Base-by-base conservation (phyloP, 2,797 vertebrate genomes). In the Iguana delicatissima region DNA sequence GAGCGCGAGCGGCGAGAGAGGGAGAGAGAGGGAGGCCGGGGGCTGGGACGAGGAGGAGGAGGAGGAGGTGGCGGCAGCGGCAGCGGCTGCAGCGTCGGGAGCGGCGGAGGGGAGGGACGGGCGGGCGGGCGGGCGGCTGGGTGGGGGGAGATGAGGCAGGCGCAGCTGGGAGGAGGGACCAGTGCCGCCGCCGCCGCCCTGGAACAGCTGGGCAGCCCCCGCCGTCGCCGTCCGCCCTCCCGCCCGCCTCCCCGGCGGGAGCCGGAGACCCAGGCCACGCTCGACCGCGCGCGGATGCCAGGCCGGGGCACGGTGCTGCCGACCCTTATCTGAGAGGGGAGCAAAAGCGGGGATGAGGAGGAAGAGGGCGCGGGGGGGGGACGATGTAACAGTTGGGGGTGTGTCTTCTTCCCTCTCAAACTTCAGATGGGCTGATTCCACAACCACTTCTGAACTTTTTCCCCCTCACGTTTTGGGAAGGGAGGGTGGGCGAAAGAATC, bases 121-220 rank as follows among this genome's bases (percentile, higher is more conserved):
- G 95, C 94, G 95, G 95, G 96, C 95, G 96, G 97, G 97, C 95
- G 93, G 95, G 93, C 92, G 91, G 93, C 93, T 93, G 93, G 95
- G 93, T 94, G 95, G 89, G 95, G 77, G 95, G 95, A 93, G 96
- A 97, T 95, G 97, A 94, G 96, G 97, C 97, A 97, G 96, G 97
- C 96, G 98, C 96, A 95, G 96, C 95, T 96, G 97, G 97, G 97
- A 95, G 97, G 96, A 96, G 96, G 97, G 97, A 97, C 94, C 89
- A 95, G 89, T 91, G 95, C 96, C 95, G 91, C 90, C 92, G 94
- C 94, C 5, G 91, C 55, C 12, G 55, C 13, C 6, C 95, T 95
- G 96, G 88, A 87, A 95, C 97, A 96, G 96, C 96, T 96, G 96
- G 95, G 95, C 96, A 93, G 95, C 96, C 96, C 95, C 95, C 83